A percentile compares a stretch with the other conserved stretches of the same genome.
phyloP scores from a whole-genome alignment of 2,113 vertebrate species.

The Haemorhous mexicanus region DNA sequence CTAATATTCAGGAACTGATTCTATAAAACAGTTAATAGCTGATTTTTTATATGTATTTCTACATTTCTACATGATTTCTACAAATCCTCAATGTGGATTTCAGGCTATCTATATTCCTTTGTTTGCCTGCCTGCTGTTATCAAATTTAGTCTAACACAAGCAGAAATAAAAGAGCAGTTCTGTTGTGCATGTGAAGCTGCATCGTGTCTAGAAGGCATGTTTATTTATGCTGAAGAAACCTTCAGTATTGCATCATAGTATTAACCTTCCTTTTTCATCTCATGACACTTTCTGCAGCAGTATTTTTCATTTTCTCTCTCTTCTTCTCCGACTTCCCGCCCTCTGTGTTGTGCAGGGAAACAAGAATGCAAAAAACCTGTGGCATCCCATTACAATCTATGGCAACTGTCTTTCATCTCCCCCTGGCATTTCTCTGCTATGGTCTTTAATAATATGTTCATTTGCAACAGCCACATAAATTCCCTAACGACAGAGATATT shows the following conservation, averaged over 20 bases:
- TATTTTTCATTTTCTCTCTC: not conserved
- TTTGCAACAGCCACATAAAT: not conserved
- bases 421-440: not conserved
- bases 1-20: not conserved
- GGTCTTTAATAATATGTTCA: not conserved
- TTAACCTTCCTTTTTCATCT: constrained; percentile 50
- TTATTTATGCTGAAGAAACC: not conserved
- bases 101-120: not conserved
- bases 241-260: not conserved
- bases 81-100: not conserved
- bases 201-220: not conserved
- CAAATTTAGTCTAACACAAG: not conserved
- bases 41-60: not conserved
- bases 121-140: not conserved
- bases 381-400: not conserved
- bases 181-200: not conserved
- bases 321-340: not conserved
- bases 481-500: not conserved
- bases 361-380: constrained; percentile 29
- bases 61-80: not conserved
- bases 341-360: not conserved
- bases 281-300: not conserved
- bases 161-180: not conserved
- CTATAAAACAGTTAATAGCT: not conserved
- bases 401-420: not conserved